Percentiles rank a stretch among this genome's conserved stretches.
Conservation (phyloP, 2,888 invertebrate genomes). For the Tigriopus californicus region DNA sequence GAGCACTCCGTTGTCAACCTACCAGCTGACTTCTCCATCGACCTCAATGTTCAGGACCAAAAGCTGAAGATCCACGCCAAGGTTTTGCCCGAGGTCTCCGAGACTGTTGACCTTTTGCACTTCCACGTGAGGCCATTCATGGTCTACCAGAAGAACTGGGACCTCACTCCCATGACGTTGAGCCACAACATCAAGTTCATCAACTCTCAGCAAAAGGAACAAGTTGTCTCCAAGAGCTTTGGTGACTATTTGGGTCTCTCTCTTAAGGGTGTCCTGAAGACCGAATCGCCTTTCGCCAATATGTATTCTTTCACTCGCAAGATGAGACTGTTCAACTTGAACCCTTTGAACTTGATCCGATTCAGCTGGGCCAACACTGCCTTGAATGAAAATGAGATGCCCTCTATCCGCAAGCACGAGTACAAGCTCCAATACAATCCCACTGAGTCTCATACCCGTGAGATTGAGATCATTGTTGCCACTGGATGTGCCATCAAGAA, state of each 20-base stretch:
- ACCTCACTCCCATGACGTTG: neutral
- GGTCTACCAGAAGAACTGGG: neutral
- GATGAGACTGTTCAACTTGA: constrained; percentile 6
- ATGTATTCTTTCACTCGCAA: neutral
- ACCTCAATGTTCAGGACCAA: neutral
- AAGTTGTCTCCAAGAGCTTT: neutral
- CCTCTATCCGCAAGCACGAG: constrained; percentile 2
- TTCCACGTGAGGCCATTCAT: constrained; percentile 3
- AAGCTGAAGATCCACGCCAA: neutral
- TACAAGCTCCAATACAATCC: constrained; percentile 6
- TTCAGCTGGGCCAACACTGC: constrained; percentile 5
- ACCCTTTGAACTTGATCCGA: constrained; percentile 7
- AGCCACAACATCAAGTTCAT: neutral
- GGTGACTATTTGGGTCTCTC: constrained; percentile 9
- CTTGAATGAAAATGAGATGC: neutral
- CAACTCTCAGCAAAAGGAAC: neutral
- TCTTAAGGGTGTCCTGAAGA: neutral
- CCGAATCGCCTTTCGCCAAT: constrained; percentile 2
- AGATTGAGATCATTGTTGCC: neutral
- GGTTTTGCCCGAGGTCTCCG: neutral
- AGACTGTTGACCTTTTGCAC: neutral
- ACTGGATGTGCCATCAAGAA: constrained; percentile 2
- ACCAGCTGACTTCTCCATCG: neutral
- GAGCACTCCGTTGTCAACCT: neutral
- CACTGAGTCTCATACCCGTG: neutral